Evolutionary conservation across 2,888 invertebrate genomes (phyloP).

Genomic region (Drosophila prostipennis): DNA sequence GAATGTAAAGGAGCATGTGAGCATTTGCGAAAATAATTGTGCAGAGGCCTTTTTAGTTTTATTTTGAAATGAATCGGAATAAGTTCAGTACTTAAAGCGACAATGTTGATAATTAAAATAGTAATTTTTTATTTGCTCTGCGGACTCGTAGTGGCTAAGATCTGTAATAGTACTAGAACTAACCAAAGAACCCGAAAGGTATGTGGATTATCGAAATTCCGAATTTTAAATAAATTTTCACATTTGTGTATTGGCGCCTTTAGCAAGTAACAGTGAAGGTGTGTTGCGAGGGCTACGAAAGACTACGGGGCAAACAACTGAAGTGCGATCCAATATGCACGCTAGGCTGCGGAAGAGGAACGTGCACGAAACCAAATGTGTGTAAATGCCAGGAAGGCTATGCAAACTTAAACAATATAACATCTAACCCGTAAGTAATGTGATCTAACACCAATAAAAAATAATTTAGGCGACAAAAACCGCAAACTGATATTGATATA

Average conservation of each 20-base stretch:
- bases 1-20: neutral
- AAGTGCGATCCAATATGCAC: constrained; percentile 68
- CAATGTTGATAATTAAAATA: constrained; percentile 42
- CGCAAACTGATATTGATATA: too few species aligned
- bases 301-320: rapidly evolving
- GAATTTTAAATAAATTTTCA: too few species aligned
- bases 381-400: constrained; percentile 84
- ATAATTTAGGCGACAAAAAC: too few species aligned
- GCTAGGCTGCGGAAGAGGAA: constrained; percentile 61
- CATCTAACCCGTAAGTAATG: constrained; percentile 39
- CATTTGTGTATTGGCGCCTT: neutral
- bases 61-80: constrained; percentile 16
- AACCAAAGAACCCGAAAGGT: neutral
- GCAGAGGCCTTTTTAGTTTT: constrained; percentile 35
- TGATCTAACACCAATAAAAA: neutral
- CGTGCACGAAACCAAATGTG: constrained; percentile 78
- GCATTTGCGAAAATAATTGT: constrained; percentile 12
- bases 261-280: neutral
- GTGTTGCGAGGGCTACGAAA: constrained; percentile 66
- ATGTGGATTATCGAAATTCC: neutral
- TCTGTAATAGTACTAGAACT: neutral
- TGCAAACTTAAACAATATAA: constrained; percentile 51
- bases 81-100: constrained; percentile 8
- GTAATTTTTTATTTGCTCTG: constrained; percentile 42
- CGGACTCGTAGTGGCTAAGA: constrained; percentile 4